Base-by-base conservation (phyloP, 2,888 invertebrate genomes). In the Sericinus montela region DNA sequence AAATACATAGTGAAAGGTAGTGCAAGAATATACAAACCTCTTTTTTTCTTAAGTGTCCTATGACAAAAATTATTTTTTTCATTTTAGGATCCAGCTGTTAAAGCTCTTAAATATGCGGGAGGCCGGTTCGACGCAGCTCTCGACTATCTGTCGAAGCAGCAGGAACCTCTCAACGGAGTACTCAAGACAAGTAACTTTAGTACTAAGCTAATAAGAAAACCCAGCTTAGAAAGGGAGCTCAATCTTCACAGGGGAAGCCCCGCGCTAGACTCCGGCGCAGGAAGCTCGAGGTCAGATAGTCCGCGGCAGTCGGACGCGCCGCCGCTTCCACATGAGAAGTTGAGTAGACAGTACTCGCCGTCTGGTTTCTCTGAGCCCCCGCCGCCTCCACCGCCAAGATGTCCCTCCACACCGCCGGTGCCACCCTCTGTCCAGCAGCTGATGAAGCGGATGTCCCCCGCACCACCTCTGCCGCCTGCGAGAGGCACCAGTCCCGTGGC, bases 251-350 rank as follows among this genome's bases (percentile, higher is more conserved):
- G 96, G 53, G 94, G 95, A 43, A 96, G 96, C 73, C 97, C 97
- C 7, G 96, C 96, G 14, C 85, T 96, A 52, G 96, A 96, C 72
- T 95, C 95, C 46, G 96, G 96, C 13, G 96, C 96, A 10, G 96
- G 96, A 41, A 95, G 95, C 70, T 96, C 96, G 37, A 91, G 97
- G 46, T 97, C 97, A 5, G 97, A 97, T 72, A 96, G 96, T 75
- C 97, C 96, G 11, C 92, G 96, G 57, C 90, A 94, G 58, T 80
- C 91, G 9, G 93, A 93, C 58, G 79, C 76, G 40, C 81, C 82
- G 35, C 80, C 81, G 19, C 91, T 94, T 67, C 91, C 93, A 38
- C 93, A 94, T 62, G 88, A 87, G 60, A 87, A 87, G 56, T 86
- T 94, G 34, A 91, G 91, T 58, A 89, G 94, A 43, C 93, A 93